A percentile compares a stretch with the other conserved stretches of the same genome.
Evolutionary conservation across 2,797 vertebrate species (phyloP).

Genomic region (Lacerta viridis): DNA sequence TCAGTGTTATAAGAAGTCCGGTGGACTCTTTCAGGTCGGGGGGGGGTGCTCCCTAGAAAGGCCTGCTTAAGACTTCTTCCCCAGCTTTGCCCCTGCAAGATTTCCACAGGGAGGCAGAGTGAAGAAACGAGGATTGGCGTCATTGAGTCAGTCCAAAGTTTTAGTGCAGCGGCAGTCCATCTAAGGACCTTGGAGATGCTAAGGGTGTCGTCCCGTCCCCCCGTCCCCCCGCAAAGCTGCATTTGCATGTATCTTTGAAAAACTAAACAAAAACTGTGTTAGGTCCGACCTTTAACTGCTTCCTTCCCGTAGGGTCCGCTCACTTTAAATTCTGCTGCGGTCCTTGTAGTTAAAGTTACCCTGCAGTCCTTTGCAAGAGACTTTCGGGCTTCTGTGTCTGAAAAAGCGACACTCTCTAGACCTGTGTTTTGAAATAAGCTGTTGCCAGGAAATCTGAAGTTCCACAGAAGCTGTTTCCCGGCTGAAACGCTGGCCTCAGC

Average conservation of each 20-base stretch:
- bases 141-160: conserved; percentile 16
- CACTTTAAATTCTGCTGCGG: background rate
- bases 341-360: background rate
- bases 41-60: conserved; percentile 55
- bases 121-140: conserved; percentile 39
- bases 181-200: background rate
- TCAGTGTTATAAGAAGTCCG: conserved; percentile 65
- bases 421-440: background rate
- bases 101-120: conserved; percentile 36
- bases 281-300: background rate
- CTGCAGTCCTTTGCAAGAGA: background rate
- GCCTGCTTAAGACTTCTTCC: conserved; percentile 48
- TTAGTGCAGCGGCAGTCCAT: background rate
- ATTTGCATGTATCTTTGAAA: background rate
- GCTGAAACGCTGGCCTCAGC: background rate
- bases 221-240: background rate
- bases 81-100: conserved; percentile 43
- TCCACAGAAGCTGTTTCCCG: background rate
- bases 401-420: background rate
- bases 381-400: background rate
- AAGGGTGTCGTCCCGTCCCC: no score
- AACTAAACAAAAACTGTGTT: background rate
- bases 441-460: background rate
- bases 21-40: conserved; percentile 41
- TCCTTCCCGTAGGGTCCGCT: background rate